These are phyloP conservation scores for Leptogaster cylindrica DNA, from an alignment of 2,888 invertebrate species.

Conservation along the genomic window DNA sequence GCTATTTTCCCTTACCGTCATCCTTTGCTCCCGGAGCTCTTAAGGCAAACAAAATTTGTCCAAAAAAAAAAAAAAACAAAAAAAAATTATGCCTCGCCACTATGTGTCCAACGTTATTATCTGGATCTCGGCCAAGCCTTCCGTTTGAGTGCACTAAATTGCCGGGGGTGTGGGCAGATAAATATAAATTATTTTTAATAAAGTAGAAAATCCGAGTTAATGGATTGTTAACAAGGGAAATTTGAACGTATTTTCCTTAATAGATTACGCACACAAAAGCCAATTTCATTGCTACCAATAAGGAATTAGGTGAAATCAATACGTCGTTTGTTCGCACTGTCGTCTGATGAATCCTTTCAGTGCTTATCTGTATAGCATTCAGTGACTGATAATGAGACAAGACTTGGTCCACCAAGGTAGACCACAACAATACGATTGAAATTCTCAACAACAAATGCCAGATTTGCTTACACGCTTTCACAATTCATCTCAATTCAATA, in stretches of 20 bases:
- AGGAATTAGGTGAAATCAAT: no score
- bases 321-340: no score
- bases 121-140: constrained; percentile 18
- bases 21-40: neutral
- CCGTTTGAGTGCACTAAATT: neutral
- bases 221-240: constrained; percentile 35
- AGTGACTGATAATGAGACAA: no score
- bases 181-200: constrained; percentile 39
- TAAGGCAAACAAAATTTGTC: neutral
- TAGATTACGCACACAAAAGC: no score
- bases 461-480: neutral
- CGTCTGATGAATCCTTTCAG: no score
- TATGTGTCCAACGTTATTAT: constrained; percentile 2
- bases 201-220: constrained; percentile 27
- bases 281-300: no score
- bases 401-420: no score
- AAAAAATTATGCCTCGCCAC: neutral
- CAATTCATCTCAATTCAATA: neutral
- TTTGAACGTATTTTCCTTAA: no score
- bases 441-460: constrained; percentile 16
- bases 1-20: neutral
- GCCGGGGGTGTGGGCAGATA: neutral
- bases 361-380: no score
- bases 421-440: no score
- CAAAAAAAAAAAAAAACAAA: no score